Base-by-base conservation (phyloP, 2,797 vertebrate species). In the Xenopus petersii region DNA sequence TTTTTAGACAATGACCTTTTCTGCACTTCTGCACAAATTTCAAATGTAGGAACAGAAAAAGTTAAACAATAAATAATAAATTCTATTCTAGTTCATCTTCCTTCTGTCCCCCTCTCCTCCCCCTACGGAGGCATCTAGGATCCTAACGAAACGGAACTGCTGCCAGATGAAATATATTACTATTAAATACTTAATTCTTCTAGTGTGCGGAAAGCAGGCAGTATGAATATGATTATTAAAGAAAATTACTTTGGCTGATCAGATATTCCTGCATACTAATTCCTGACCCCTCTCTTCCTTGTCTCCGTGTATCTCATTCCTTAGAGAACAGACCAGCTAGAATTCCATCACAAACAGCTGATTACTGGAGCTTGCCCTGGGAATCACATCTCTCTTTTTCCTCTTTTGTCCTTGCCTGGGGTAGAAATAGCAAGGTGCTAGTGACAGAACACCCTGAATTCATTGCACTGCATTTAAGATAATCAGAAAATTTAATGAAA, bases 261-360 rank as follows among this genome's bases (percentile, higher is more conserved):
- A 94, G 92, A 94, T 95, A 94, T 92, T 92, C 93, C 92, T 87
- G 89, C 90, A 92, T 93, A 92, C 93, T 94, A 93, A 94, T 94
- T 94, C 93, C 92, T 92, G 88, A 91, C 91, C 90, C 91, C 83
- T 93, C 84, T 79, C 88, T 92, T 91, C 87, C 89, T 87, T 91
- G 87, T 87, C 88, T 90, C 86, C 86, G 83, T 86, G 88, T 89
- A 91, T 89, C 84, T 85, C 83, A 74, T 90, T 87, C 92, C 92
- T 93, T 85, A 84, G 91, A 92, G 91, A 92, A 90, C 88, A 87
- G 89, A 88, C 88, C 88, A 91, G 91, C 93, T 92, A 93, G 92
- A 93, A 93, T 91, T 91, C 90, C 90, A 92, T 91, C 91, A 93
- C 90, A 93, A 93, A 93, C 91, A 93, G 90, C 90, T 91, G 91